phyloP scores from a whole-genome alignment of 2,797 vertebrate species.

The Rhynchonycteris naso region DNA sequence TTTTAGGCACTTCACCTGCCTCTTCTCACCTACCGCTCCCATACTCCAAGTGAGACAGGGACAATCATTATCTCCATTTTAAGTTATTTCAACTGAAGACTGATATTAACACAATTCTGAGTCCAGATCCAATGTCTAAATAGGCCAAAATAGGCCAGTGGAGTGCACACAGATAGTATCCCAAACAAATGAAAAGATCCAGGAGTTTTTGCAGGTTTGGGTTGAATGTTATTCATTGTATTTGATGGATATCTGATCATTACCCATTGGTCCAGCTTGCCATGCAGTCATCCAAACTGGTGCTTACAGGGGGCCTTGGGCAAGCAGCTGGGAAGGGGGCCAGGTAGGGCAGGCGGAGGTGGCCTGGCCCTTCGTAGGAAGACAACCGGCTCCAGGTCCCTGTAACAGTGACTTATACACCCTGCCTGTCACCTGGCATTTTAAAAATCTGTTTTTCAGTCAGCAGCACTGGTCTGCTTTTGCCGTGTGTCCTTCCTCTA shows the following conservation, averaged over 20 bases:
- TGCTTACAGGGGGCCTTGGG: neutral
- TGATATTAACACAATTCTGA: neutral
- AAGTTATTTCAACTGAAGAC: neutral
- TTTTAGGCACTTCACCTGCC: neutral
- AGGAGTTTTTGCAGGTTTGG: neutral
- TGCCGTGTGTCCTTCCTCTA: no score
- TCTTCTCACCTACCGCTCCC: neutral
- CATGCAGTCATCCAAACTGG: neutral
- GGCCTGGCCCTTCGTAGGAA: neutral
- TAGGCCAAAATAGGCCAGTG: neutral
- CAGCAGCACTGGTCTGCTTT: neutral
- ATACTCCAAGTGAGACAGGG: no score
- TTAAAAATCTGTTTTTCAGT: neutral
- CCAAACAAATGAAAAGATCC: neutral
- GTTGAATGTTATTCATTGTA: neutral
- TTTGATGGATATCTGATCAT: neutral
- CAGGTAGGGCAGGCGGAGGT: no score
- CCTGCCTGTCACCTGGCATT: neutral
- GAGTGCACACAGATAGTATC: rapidly evolving
- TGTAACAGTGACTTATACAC: neutral
- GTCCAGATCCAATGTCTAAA: neutral
- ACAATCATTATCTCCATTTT: neutral
- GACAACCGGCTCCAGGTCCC: neutral
- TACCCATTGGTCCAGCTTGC: neutral
- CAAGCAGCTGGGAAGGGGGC: neutral